Evolutionary conservation across 1,140 invertebrate species (phyloP), one percentile per base, ranked within the genome.

Genomic region (Carcinoscorpius rotundicauda): DNA sequence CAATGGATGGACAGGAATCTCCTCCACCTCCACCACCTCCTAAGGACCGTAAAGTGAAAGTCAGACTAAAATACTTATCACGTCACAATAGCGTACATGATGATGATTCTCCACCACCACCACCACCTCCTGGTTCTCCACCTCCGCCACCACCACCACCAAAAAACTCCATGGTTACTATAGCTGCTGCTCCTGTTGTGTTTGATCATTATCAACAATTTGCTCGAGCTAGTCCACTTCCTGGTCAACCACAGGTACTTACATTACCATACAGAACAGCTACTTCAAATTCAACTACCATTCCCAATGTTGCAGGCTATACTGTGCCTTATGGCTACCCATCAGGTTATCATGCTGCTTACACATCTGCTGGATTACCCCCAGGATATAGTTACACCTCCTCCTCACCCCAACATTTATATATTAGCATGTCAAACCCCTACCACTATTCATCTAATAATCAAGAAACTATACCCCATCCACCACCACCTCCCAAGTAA

Each of bases 121-220:
- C 69, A 48, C 64, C 67, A 3, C 68, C 63, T 3, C 60, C 63
- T 9, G 67, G 62, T 4, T 67, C 67, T 0, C 69, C 69, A 10
- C 69, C 69, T 4, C 70, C 70, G 0, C 70, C 70, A 5, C 69
- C 69, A 4, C 69, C 69, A 9, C 68, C 66, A 50, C 64, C 64
- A 49, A 66, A 60, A 66, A 51, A 66, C 58, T 3, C 62, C 63
- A 51, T 8, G 56, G 57, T 56, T 6, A n/a, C 49, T n/a, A 49
- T n/a, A 49, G 55, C 49, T n/a, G 51, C 51, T 56, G 64, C 29
- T 10, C 59, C 51, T 11, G 50, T 51, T 6, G 52, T 59, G 4
- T 65, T 58, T 10, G 58, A 64, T 49, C 61, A 63, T 9, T 56
- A 62, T 8, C 29, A 56, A 4, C 4, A 58, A 10, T 3, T 8